Conservation (phyloP, 2,797 vertebrate genomes). For the Notolepis coatsorum region DNA sequence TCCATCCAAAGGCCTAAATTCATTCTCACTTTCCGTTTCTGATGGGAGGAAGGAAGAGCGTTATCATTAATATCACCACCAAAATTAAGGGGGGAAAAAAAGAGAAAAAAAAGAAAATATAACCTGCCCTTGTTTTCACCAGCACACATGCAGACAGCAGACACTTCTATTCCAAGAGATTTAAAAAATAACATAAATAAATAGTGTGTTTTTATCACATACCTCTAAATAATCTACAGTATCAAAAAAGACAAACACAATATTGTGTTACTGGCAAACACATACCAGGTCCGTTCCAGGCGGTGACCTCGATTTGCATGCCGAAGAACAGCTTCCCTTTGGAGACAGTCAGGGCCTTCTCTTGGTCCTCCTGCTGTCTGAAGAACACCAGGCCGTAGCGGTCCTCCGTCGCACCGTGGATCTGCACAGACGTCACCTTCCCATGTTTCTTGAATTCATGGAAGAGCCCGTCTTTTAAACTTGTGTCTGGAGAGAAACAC, state of each 20-base stretch:
- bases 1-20: constrained; percentile 97
- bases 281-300: constrained; percentile 97
- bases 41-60: constrained; percentile 4
- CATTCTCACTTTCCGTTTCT: constrained; percentile 99
- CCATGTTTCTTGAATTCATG: constrained; percentile 99
- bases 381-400: constrained; percentile 98
- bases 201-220: no score
- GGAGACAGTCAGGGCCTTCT: constrained; percentile 95
- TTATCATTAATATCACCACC: constrained; percentile 12
- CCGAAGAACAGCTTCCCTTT: constrained; percentile 99
- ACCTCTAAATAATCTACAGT: no score
- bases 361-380: constrained; percentile 98
- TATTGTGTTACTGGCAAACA: not conserved
- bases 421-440: constrained; percentile 99
- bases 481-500: constrained; percentile 85
- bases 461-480: constrained; percentile 99
- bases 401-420: constrained; percentile 95
- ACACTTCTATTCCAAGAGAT: not conserved
- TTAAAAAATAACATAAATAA: no score
- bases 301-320: constrained; percentile 98
- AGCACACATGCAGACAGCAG: not conserved
- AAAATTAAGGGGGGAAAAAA: no score
- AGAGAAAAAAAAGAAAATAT: not conserved
- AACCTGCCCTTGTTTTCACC: not conserved
- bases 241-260: no score